Evolutionary conservation across 2,797 vertebrate genomes (phyloP).

Genomic region (Gymnodraco acuticeps): DNA sequence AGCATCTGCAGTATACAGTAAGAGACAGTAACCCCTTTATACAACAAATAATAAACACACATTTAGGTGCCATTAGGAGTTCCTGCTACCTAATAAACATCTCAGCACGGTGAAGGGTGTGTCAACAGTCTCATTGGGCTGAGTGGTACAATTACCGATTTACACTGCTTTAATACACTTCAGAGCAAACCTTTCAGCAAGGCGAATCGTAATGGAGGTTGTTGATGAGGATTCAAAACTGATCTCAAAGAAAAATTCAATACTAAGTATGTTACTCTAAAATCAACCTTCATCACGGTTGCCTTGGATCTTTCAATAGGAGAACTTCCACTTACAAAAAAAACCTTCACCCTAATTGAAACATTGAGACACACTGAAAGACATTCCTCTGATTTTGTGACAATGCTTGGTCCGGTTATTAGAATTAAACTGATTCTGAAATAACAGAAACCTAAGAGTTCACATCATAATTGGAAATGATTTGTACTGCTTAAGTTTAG

Average conservation of each 20-base stretch:
- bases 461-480: not conserved
- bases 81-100: constrained; percentile 47
- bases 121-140: constrained; percentile 63
- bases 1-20: not conserved
- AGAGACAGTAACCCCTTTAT: not conserved
- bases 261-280: not conserved
- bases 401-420: not conserved
- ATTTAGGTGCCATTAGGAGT: constrained; percentile 2
- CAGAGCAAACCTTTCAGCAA: not conserved
- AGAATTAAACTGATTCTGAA: not conserved
- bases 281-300: not conserved
- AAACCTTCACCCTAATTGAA: not conserved
- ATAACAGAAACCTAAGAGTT: not conserved
- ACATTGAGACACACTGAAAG: not conserved
- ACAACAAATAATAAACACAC: constrained; percentile 9
- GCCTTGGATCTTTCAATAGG: not conserved
- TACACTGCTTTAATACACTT: constrained; percentile 46
- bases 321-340: not conserved
- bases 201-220: not conserved
- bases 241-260: not conserved
- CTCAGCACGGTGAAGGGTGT: constrained; percentile 36
- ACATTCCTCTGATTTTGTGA: not conserved
- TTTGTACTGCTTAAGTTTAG: not conserved
- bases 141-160: constrained; percentile 47
- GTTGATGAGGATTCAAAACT: not conserved